phyloP scores from a whole-genome alignment of 2,888 invertebrate genomes.

The Ryuthela nishihirai region DNA sequence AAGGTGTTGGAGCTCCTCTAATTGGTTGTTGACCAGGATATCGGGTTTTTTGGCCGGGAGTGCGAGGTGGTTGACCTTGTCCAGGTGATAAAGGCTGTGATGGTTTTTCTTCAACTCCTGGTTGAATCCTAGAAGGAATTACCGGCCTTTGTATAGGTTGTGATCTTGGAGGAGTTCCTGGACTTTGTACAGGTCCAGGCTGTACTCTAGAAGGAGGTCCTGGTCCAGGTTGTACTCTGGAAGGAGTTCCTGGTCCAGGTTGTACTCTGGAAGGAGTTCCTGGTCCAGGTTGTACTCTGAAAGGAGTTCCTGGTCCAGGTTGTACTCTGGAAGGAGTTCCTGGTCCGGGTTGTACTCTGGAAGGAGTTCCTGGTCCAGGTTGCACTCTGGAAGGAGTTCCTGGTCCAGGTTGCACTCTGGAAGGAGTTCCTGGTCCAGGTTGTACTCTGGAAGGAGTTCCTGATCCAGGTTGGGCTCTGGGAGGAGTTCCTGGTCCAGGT shows the following conservation, averaged over 20 bases:
- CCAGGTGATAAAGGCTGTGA: background rate
- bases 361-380: background rate
- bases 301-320: background rate
- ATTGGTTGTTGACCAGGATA: no score
- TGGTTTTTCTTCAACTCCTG: background rate
- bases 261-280: background rate
- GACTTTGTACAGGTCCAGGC: constrained; percentile 6
- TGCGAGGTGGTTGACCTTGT: no score
- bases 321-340: background rate
- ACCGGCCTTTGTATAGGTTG: background rate
- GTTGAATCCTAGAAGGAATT: background rate
- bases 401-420: background rate
- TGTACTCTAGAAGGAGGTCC: background rate
- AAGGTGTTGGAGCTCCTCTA: no score
- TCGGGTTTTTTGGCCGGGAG: no score
- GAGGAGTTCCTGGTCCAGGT: background rate
- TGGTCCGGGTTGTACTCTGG: background rate
- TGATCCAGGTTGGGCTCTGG: background rate
- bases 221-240: background rate
- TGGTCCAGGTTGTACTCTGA: background rate
- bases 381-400: background rate
- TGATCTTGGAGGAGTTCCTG: background rate
- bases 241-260: background rate
- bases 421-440: background rate
- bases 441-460: background rate